These are phyloP conservation scores for Chelonia mydas DNA, from an alignment of 2,797 vertebrate species.

Conservation along the genomic window DNA sequence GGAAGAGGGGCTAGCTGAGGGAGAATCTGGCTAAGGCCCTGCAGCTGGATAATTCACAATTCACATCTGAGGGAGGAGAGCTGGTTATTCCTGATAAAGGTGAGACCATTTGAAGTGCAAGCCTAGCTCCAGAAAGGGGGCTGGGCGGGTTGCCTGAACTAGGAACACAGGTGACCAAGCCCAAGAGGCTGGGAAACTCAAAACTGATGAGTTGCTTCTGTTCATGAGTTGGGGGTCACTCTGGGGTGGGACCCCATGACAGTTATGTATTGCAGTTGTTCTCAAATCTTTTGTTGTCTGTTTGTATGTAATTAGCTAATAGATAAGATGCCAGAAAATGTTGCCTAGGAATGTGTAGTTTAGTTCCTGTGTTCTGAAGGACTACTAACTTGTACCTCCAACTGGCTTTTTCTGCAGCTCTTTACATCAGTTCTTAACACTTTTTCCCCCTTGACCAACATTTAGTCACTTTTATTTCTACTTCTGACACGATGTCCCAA, in stretches of 20 bases:
- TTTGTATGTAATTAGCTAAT: neutral
- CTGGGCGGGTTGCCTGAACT: too few species aligned
- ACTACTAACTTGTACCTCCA: neutral
- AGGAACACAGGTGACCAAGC: neutral
- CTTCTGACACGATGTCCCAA: neutral
- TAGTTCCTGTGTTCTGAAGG: neutral
- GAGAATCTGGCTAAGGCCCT: neutral
- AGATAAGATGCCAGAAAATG: neutral
- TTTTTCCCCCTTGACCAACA: neutral
- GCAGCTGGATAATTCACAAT: neutral
- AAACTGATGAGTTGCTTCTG: too few species aligned
- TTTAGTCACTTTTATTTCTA: neutral
- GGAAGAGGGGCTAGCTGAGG: neutral
- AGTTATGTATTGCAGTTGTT: neutral
- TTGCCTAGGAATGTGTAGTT: neutral
- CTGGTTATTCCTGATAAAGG: neutral
- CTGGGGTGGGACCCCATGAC: neutral
- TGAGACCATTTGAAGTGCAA: neutral
- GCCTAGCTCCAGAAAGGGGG: neutral
- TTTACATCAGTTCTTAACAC: neutral
- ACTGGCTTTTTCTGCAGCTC: neutral
- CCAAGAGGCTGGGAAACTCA: neutral
- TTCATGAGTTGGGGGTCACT: too few species aligned
- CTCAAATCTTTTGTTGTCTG: neutral
- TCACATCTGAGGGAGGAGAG: neutral